Conservation (phyloP, 2,113 vertebrate species). For the Ciconia stormi region DNA sequence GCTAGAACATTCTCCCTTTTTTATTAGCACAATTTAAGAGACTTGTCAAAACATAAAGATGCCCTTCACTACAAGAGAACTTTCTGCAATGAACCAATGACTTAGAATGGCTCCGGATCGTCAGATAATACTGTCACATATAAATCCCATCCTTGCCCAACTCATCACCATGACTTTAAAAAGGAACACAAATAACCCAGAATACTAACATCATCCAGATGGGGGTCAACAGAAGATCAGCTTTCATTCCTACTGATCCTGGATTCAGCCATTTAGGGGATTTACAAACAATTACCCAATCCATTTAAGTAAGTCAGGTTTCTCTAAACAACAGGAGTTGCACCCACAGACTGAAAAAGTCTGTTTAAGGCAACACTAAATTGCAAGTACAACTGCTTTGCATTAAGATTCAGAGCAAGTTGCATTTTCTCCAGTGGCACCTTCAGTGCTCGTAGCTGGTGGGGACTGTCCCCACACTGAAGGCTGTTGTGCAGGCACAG, state of each 20-base stretch:
- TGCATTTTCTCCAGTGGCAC: not conserved
- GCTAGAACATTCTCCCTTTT: not conserved
- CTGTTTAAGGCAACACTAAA: not conserved
- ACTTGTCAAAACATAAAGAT: not conserved
- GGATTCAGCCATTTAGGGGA: not conserved
- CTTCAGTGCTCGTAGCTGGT: not conserved
- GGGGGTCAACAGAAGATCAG: not conserved
- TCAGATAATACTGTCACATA: not conserved
- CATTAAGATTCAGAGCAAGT: not conserved
- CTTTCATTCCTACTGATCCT: not conserved
- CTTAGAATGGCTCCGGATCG: accelerated
- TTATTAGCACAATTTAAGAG: not conserved
- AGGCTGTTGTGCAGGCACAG: not conserved
- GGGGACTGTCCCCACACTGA: not conserved
- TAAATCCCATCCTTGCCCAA: not conserved
- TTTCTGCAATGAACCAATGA: not conserved
- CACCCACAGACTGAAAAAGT: not conserved
- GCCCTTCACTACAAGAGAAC: not conserved
- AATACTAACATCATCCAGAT: not conserved
- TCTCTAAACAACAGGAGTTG: not conserved
- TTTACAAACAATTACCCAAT: not conserved
- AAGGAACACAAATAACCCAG: not conserved
- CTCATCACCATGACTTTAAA: not conserved
- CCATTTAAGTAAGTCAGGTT: not conserved
- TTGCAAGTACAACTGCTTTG: not conserved